Percentiles rank a stretch among this genome's conserved stretches.
Evolutionary conservation across 35 echinoderm and acorn worm genomes (phyloP).

Genomic region (Ptychodera flava): DNA sequence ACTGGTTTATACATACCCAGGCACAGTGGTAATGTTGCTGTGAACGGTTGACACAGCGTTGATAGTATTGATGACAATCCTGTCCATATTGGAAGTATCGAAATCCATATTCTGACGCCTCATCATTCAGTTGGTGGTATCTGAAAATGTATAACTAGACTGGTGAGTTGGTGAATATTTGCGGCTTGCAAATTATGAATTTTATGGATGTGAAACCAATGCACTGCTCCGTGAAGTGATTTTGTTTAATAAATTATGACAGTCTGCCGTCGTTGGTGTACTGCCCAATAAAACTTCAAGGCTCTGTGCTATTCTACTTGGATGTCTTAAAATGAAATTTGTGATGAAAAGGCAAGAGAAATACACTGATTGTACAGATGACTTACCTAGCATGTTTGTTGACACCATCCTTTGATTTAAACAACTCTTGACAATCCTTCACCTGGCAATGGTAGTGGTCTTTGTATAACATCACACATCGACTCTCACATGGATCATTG

Average conservation of each 20-base stretch:
- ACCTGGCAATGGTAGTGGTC: slow-evolving; percentile 95
- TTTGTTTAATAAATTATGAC: too few relatives aligned
- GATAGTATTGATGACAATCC: slow-evolving; percentile 82
- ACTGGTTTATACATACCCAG: slow-evolving; percentile 98
- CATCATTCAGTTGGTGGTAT: slow-evolving; percentile 83
- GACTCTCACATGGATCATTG: slow-evolving; percentile 80
- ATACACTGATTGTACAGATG: too few relatives aligned
- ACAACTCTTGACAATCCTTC: slow-evolving; percentile 62
- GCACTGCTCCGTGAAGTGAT: too few relatives aligned
- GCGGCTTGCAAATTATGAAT: too few relatives aligned
- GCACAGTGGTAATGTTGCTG: slow-evolving; percentile 98
- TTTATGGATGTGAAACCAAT: too few relatives aligned
- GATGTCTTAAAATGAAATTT: too few relatives aligned
- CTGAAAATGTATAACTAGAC: slow-evolving; percentile 32
- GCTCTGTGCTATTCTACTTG: too few relatives aligned
- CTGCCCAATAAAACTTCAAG: too few relatives aligned
- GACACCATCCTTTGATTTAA: slow-evolving; percentile 97
- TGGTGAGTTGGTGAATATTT: too few relatives aligned
- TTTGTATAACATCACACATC: slow-evolving; percentile 98
- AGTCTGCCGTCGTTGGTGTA: too few relatives aligned
- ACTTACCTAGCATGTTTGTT: slow-evolving; percentile 95
- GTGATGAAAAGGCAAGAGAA: too few relatives aligned
- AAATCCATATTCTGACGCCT: slow-evolving; percentile 75
- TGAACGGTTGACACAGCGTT: slow-evolving; percentile 78
- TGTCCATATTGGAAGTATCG: slow-evolving; percentile 84